phyloP scores from a whole-genome alignment of 2,797 vertebrate species.

The Artibeus jamaicensis region DNA sequence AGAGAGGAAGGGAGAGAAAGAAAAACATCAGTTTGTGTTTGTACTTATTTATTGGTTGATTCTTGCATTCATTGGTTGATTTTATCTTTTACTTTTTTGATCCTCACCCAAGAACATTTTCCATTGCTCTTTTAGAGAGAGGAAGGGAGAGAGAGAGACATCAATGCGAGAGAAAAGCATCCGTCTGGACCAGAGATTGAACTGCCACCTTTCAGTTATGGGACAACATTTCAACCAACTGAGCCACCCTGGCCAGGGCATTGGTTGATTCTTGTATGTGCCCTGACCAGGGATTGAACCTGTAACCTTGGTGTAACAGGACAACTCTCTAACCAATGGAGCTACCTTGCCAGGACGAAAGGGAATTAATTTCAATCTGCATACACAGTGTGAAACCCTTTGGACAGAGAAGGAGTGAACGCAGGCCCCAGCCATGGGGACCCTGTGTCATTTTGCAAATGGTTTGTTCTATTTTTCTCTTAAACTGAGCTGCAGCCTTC shows the following conservation, averaged over 20 bases:
- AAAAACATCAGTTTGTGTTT: neutral
- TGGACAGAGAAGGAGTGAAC: neutral
- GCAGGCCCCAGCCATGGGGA: neutral
- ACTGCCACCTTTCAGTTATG: neutral
- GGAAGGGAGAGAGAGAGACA: neutral
- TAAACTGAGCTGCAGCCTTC: neutral
- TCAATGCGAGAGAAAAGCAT: neutral
- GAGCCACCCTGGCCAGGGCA: neutral
- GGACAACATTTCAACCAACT: neutral
- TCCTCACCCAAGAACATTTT: neutral
- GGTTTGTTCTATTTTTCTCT: neutral
- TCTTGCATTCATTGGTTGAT: neutral
- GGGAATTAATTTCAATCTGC: neutral
- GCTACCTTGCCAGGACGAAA: neutral
- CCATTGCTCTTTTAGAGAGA: neutral
- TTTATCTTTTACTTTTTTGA: no score
- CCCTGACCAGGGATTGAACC: neutral
- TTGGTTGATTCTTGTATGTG: neutral
- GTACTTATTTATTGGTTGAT: neutral
- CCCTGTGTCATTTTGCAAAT: neutral
- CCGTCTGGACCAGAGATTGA: neutral
- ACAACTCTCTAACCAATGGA: neutral
- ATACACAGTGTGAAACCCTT: rapidly evolving
- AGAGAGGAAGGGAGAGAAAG: neutral
- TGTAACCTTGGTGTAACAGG: neutral